A percentile compares a stretch with the other conserved stretches of the same genome.
These are phyloP conservation scores for Drosophila parabipectinata DNA, from an alignment of 1,140 invertebrate genomes.

Conservation along the genomic window DNA sequence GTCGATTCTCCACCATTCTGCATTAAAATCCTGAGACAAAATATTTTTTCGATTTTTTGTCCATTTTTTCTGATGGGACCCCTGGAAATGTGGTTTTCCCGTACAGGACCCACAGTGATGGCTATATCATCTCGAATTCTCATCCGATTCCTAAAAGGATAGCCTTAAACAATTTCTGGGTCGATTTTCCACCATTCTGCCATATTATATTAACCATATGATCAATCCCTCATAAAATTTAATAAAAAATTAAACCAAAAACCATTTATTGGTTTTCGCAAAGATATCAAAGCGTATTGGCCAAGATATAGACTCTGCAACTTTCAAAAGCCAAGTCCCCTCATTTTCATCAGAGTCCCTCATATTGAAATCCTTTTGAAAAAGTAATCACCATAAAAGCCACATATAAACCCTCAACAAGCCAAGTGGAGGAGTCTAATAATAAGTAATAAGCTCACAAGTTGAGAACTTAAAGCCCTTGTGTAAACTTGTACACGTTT, in stretches of 20 bases:
- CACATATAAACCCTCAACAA: background rate
- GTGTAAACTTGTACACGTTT: slow-evolving; percentile 1
- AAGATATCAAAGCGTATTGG: background rate
- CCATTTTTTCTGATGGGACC: too few relatives aligned
- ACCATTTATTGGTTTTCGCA: background rate
- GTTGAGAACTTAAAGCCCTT: background rate
- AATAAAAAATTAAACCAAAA: background rate
- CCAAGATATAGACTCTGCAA: background rate
- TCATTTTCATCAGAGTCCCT: background rate
- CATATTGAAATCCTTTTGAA: background rate
- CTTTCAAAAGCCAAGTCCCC: background rate
- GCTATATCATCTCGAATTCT: too few relatives aligned
- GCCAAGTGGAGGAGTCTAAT: background rate
- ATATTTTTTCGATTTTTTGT: too few relatives aligned
- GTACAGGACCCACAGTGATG: too few relatives aligned
- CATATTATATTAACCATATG: too few relatives aligned
- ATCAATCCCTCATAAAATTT: too few relatives aligned
- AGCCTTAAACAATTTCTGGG: too few relatives aligned
- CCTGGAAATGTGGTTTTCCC: too few relatives aligned
- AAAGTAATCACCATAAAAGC: slow-evolving; percentile 1
- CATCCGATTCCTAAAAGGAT: too few relatives aligned
- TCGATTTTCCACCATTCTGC: too few relatives aligned
- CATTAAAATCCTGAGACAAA: too few relatives aligned
- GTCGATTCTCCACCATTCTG: too few relatives aligned
- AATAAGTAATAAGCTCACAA: slow-evolving; percentile 1